Evolutionary conservation across 2,113 vertebrate genomes (phyloP), one percentile per base, ranked within the genome.

Genomic region (Mystacornis crossleyi): DNA sequence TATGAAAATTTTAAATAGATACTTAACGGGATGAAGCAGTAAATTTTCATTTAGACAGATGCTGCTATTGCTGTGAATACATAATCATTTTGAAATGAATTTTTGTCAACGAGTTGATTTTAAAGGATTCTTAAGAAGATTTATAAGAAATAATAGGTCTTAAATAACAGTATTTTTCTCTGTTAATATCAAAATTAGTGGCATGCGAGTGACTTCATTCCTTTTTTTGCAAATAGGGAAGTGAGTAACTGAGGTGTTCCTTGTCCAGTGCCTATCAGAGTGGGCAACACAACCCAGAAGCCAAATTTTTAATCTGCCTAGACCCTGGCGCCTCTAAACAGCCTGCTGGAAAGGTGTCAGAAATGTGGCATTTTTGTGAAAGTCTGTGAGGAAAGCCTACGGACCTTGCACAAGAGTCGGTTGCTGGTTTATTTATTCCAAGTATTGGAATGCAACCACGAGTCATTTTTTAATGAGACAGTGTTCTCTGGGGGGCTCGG

Each of bases 281-380:
- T 1, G n/a, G 21, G 48, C 53, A 93, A 18, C 1, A 75, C 34
- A 23, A 86, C n/a, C 34, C 73, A 51, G 42, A 55, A 53, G 33
- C 61, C 57, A 29, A 10, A 34, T 34, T 31, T 80, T 54, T 12
- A 48, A 34, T 53, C 86, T 93, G 82, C 72, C 50, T 8, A 29
- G 80, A 21, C 69, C 40, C 21, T 24, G 40, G 26, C 81, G 67
- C 54, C 83, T 85, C 93, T 81, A 65, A 90, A 75, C 71, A 93
- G 82, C 42, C 73, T 89, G 90, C 84, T 94, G 93, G 92, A 89
- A 94, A 94, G 73, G 92, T 83, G 92, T 96, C 93, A 97, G 93
- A 93, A 94, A 95, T 96, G 72, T 89, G 91, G 66, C 81, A 54
- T 89, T 91, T 94, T 55, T 93, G 90, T 89, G 91, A 89, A 94